Base-by-base conservation (phyloP, 92 coral and sea anemone species). In the Epizoanthus stellaris region DNA sequence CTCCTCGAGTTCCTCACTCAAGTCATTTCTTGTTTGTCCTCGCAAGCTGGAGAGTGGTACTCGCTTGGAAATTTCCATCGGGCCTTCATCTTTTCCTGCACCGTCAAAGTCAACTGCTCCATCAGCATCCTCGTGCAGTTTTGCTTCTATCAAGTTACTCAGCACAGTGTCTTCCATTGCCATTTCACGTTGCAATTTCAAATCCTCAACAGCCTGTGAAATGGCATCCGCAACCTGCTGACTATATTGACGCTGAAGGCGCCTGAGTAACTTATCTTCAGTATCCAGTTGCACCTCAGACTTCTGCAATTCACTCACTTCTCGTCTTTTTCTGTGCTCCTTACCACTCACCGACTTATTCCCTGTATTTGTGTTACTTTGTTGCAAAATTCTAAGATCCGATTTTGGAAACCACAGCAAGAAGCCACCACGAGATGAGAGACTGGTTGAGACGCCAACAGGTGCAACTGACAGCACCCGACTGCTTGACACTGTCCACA, bases 391-490 rank as follows among this genome's bases (percentile, higher is more conserved):
- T 75, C 38, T 13, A 25, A 89, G 86, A 49, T 92, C 93, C 66
- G 82, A 60, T 80, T 90, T 90, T 62, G 98, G 93, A 67, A 94
- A 75, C 98, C 98, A 94, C 56, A 94, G 75, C 73, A 94, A 80
- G 87, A 89, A 84, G 25, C 92, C 94, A 13, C 89, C 89, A 47
- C 73, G 85, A 6, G 82, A 40, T 4, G 77, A 80, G 6, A 67
- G 19, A 15, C 68, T 56, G 20, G 82, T 67, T 15, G 90, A 87
- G 20, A 92, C 80, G 4, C 95, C 92, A 10, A 86, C 70, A 1
- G 95, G 98, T 12, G 91, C 87, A 45, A 92, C 89, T 54, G 92
- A 79, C 15, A 92, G 84, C 14, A 87, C 91, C 59, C 49, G 5
- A 25, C 34, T 80, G 58, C 88, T 85, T 23, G 86, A 73, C 61